These are phyloP conservation scores for Busseola fusca DNA, from an alignment of 2,888 invertebrate species.

Conservation along the genomic window DNA sequence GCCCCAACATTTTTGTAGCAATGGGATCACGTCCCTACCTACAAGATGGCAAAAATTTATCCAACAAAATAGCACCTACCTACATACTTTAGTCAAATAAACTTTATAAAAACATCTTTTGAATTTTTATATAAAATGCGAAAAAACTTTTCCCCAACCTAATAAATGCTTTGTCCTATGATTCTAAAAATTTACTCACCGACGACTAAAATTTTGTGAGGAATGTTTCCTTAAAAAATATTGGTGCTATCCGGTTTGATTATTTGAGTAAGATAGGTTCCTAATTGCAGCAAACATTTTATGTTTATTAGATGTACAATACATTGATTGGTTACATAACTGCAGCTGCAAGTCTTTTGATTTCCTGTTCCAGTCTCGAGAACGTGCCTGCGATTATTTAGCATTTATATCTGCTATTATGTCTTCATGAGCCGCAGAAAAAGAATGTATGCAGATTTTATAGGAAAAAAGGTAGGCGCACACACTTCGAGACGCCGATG, in stretches of 20 bases:
- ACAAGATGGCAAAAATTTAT: too few relatives aligned
- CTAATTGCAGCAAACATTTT: conserved; percentile 1
- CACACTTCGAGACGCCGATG: conserved; percentile 33
- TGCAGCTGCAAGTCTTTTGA: conserved; percentile 18
- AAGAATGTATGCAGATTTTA: conserved; percentile 42
- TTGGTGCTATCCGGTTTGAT: neutral
- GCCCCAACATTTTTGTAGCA: too few relatives aligned
- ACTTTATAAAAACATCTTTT: too few relatives aligned
- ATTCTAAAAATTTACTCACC: conserved; percentile 2
- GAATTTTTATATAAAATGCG: too few relatives aligned
- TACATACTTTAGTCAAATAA: too few relatives aligned
- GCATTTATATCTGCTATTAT: conserved; percentile 18
- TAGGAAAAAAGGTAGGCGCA: conserved; percentile 28
- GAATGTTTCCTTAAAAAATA: conserved; percentile 5
- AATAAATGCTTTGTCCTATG: neutral
- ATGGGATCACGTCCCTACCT: too few relatives aligned
- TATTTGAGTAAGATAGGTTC: neutral
- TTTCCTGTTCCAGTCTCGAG: conserved; percentile 15
- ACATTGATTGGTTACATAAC: conserved; percentile 16
- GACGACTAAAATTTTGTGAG: neutral
- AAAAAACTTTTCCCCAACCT: too few relatives aligned
- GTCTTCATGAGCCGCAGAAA: conserved; percentile 26
- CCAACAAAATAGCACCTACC: too few relatives aligned
- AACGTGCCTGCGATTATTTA: conserved; percentile 21
- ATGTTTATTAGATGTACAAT: conserved; percentile 21